A percentile compares a stretch with the other conserved stretches of the same genome.
Evolutionary conservation across 2,113 vertebrate genomes (phyloP).

Genomic region (Axis porcinus): DNA sequence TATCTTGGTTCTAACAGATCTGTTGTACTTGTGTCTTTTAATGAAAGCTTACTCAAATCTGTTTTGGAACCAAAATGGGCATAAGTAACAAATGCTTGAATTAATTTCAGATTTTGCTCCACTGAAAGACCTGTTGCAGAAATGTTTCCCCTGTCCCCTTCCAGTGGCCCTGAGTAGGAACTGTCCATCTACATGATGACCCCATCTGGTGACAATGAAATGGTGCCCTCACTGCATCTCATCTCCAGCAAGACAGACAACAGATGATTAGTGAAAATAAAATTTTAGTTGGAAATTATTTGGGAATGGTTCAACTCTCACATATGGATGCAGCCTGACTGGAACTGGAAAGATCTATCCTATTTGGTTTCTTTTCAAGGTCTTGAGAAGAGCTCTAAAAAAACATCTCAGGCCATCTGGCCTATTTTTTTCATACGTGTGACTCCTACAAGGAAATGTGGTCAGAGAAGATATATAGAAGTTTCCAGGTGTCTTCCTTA

Average conservation of each 20-base stretch:
- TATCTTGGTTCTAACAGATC: not conserved
- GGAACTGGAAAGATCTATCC: not conserved
- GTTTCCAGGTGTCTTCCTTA: not conserved
- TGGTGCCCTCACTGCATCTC: not conserved
- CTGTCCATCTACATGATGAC: not conserved
- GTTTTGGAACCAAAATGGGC: slow-evolving; percentile 7
- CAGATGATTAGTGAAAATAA: slow-evolving; percentile 36
- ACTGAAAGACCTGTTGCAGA: not conserved
- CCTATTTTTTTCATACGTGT: not conserved
- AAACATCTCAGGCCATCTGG: slow-evolving; percentile 38
- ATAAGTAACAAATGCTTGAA: not conserved
- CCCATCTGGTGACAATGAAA: not conserved
- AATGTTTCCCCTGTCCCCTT: not conserved
- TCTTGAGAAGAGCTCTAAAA: slow-evolving; percentile 37
- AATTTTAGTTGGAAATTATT: not conserved
- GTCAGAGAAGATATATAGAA: not conserved
- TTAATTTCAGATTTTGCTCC: not conserved
- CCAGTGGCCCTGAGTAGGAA: not conserved
- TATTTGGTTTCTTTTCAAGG: slow-evolving; percentile 41
- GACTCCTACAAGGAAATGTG: not conserved
- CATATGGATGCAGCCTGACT: slow-evolving; percentile 29
- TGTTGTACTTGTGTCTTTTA: not conserved
- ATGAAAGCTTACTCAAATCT: not conserved
- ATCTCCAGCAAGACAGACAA: not conserved
- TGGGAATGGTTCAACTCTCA: not conserved